Evolutionary conservation across 2,888 invertebrate species (phyloP).

Genomic region (Cyrtodaria siliqua): DNA sequence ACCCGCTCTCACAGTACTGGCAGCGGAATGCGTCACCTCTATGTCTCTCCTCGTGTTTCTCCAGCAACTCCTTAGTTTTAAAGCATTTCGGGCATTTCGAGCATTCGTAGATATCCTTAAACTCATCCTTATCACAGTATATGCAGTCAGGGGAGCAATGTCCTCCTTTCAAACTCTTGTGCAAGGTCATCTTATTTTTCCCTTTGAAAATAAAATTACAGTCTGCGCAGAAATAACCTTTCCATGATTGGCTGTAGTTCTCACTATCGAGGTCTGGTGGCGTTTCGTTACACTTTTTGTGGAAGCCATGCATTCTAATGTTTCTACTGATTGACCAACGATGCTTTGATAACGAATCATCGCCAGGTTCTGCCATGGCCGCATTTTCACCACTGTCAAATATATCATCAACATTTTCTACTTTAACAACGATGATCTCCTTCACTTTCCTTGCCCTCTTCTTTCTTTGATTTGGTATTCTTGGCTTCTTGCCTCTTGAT

Average conservation of each 20-base stretch:
- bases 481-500: too few relatives aligned
- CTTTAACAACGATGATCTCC: too few relatives aligned
- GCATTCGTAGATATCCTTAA: slow-evolving; percentile 36
- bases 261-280: slow-evolving; percentile 33
- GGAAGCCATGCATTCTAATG: slow-evolving; percentile 39
- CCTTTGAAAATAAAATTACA: slow-evolving; percentile 33
- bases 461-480: too few relatives aligned
- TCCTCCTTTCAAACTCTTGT: slow-evolving; percentile 36
- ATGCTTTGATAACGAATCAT: not conserved
- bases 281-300: slow-evolving; percentile 26
- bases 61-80: slow-evolving; percentile 19
- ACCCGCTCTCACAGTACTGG: slow-evolving; percentile 14
- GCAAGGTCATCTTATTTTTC: slow-evolving; percentile 27
- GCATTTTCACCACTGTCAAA: too few relatives aligned
- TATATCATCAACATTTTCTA: too few relatives aligned
- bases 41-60: slow-evolving; percentile 31
- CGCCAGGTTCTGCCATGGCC: too few relatives aligned
- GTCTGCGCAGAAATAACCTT: slow-evolving; percentile 40
- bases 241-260: slow-evolving; percentile 22
- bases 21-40: slow-evolving; percentile 10
- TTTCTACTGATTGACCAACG: slow-evolving; percentile 42
- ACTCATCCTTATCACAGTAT: slow-evolving; percentile 46
- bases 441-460: too few relatives aligned
- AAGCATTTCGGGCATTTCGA: slow-evolving; percentile 42
- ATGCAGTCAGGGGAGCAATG: slow-evolving; percentile 41